phyloP scores from a whole-genome alignment of 2,888 invertebrate genomes.

The Apodemia zela region DNA sequence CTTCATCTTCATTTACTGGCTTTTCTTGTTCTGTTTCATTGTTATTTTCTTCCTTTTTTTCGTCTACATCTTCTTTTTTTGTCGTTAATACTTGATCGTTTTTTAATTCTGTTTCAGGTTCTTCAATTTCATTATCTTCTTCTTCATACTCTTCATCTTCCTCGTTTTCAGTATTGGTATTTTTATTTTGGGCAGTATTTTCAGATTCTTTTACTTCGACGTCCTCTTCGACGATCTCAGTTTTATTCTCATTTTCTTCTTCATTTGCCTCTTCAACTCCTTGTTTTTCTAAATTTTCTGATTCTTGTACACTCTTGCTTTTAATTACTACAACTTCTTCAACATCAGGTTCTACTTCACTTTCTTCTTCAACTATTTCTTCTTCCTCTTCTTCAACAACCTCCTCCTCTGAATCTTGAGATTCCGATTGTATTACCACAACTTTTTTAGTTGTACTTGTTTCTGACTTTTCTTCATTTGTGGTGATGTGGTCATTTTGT shows the following conservation, averaged over 20 bases:
- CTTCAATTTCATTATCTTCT: slow-evolving; percentile 29
- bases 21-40: slow-evolving; percentile 36
- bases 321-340: slow-evolving; percentile 32
- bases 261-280: slow-evolving; percentile 31
- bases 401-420: slow-evolving; percentile 36
- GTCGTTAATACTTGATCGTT: not conserved
- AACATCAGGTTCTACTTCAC: slow-evolving; percentile 39
- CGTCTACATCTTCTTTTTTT: slow-evolving; percentile 29
- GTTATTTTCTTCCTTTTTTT: slow-evolving; percentile 29
- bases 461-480: slow-evolving; percentile 58
- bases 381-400: slow-evolving; percentile 44
- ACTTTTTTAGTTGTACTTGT: slow-evolving; percentile 58
- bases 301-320: slow-evolving; percentile 27
- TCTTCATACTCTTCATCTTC: slow-evolving; percentile 31
- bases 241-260: slow-evolving; percentile 34
- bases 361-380: slow-evolving; percentile 42
- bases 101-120: slow-evolving; percentile 23
- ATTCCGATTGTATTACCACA: slow-evolving; percentile 47
- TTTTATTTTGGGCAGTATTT: slow-evolving; percentile 25
- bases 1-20: slow-evolving; percentile 34
- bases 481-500: slow-evolving; percentile 47
- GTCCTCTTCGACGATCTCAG: slow-evolving; percentile 32
- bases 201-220: slow-evolving; percentile 30
- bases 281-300: slow-evolving; percentile 30
- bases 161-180: slow-evolving; percentile 25